Evolutionary conservation across 2,797 vertebrate species (phyloP).

Genomic region (Eulemur mongoz): DNA sequence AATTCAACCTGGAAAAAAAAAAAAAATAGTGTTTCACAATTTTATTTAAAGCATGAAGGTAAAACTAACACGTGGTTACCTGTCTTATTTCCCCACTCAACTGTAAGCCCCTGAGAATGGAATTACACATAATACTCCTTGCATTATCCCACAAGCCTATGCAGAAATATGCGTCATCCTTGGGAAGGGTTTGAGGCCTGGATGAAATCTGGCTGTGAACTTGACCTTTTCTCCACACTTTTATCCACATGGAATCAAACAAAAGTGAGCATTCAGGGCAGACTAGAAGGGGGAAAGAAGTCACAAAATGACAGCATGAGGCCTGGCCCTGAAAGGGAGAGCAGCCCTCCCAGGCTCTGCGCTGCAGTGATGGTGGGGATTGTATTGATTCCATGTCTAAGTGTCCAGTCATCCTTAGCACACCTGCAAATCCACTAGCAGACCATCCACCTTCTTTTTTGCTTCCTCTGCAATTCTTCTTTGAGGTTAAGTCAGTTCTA

Average conservation of each 20-base stretch:
- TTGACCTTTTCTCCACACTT: conserved; percentile 3
- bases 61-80: neutral
- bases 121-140: neutral
- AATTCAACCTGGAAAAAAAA: neutral
- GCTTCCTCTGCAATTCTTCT: neutral
- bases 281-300: neutral
- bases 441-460: neutral
- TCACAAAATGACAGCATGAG: neutral
- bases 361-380: neutral
- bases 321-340: neutral
- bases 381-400: neutral
- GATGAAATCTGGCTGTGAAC: neutral
- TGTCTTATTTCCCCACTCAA: neutral
- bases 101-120: neutral
- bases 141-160: neutral
- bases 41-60: neutral
- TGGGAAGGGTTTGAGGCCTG: neutral
- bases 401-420: neutral
- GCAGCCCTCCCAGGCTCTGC: neutral
- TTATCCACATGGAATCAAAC: conserved; percentile 22
- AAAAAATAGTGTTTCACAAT: neutral
- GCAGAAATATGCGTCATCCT: neutral
- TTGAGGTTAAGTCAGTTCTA: neutral
- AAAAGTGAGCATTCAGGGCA: neutral
- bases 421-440: neutral